These are phyloP conservation scores for Keiferia lycopersicella DNA, from an alignment of 2,888 invertebrate genomes.

Conservation along the genomic window DNA sequence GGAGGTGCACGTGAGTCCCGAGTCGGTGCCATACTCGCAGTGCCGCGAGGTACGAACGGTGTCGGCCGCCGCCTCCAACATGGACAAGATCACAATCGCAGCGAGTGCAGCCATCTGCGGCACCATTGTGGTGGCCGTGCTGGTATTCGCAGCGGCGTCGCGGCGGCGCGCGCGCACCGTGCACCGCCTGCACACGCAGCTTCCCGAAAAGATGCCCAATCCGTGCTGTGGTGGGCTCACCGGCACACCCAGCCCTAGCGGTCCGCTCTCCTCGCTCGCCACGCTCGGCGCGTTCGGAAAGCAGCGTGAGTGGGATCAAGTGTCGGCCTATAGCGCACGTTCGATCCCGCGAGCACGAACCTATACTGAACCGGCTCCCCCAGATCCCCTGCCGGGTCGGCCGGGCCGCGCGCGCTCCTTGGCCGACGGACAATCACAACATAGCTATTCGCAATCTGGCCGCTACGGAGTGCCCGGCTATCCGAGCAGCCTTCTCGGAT, in stretches of 20 bases:
- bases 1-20: slow-evolving; percentile 93
- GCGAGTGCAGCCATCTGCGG: slow-evolving; percentile 96
- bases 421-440: slow-evolving; percentile 94
- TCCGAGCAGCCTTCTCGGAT: slow-evolving; percentile 84
- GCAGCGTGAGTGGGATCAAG: slow-evolving; percentile 87
- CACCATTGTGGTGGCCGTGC: slow-evolving; percentile 93
- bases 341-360: slow-evolving; percentile 94
- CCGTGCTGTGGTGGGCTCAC: slow-evolving; percentile 88
- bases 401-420: slow-evolving; percentile 89
- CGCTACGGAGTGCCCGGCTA: slow-evolving; percentile 89
- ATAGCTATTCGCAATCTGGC: slow-evolving; percentile 92
- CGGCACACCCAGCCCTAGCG: slow-evolving; percentile 89
- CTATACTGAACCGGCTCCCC: slow-evolving; percentile 83
- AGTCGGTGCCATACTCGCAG: slow-evolving; percentile 91
- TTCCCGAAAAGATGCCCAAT: slow-evolving; percentile 86
- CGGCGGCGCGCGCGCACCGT: slow-evolving; percentile 89
- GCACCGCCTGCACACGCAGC: slow-evolving; percentile 86
- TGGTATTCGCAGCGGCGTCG: slow-evolving; percentile 94
- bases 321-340: slow-evolving; percentile 94
- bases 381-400: slow-evolving; percentile 90
- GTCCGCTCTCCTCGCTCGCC: slow-evolving; percentile 90
- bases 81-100: slow-evolving; percentile 97
- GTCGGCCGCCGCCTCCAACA: slow-evolving; percentile 90
- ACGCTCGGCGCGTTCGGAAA: slow-evolving; percentile 92
- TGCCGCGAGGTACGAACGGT: slow-evolving; percentile 95